phyloP scores from a whole-genome alignment of 2,113 vertebrate genomes.

The Psammodynastes pulverulentus region DNA sequence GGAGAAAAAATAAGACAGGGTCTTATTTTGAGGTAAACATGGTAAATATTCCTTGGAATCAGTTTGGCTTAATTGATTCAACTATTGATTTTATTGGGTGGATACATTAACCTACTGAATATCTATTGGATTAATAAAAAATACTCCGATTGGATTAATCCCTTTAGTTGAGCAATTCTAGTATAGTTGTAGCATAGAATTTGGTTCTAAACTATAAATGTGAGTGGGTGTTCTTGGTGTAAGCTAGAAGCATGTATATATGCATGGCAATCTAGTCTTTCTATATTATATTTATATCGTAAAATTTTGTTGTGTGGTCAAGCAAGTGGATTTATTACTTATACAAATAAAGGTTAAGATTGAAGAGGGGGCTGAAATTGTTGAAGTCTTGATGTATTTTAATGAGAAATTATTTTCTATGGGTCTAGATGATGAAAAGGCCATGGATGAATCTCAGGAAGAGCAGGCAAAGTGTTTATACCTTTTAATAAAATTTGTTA shows the following conservation, averaged over 20 bases:
- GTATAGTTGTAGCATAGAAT: not conserved
- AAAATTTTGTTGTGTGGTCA: not conserved
- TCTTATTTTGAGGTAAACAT: too few relatives aligned
- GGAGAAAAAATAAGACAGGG: too few relatives aligned
- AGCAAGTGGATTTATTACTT: not conserved
- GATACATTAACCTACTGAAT: not conserved
- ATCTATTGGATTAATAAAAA: not conserved
- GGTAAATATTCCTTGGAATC: not conserved
- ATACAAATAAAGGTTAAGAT: not conserved
- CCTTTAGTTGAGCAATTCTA: not conserved
- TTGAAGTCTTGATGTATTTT: not conserved
- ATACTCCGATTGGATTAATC: not conserved
- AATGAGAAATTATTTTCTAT: not conserved
- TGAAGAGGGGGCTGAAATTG: not conserved
- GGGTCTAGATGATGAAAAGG: not conserved
- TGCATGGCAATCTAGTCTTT: not conserved
- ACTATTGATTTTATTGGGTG: not conserved
- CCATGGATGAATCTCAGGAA: not conserved
- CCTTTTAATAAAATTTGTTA: not conserved
- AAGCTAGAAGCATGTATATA: not conserved
- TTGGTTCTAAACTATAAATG: not conserved
- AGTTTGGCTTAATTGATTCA: not conserved
- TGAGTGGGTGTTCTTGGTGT: not conserved
- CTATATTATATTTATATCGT: not conserved
- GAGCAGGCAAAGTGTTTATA: not conserved